phyloP scores from a whole-genome alignment of 2,888 invertebrate species.

The Drosophila prostipennis region DNA sequence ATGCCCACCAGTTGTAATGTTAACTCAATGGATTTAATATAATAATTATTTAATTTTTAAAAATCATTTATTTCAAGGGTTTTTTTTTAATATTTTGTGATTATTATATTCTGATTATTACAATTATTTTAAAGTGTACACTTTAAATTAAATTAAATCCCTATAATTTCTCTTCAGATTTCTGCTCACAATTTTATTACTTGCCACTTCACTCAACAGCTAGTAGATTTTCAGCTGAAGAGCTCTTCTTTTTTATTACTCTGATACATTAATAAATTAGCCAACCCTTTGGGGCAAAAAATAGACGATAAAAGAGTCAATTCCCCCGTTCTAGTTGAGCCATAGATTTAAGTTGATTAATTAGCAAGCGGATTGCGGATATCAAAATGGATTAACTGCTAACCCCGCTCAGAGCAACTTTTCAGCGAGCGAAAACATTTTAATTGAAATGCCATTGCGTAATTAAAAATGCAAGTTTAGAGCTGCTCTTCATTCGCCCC shows the following conservation, averaged over 20 bases:
- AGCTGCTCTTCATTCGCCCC: background rate
- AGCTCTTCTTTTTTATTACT: background rate
- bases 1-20: constrained; percentile 13
- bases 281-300: background rate
- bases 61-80: background rate
- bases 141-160: background rate
- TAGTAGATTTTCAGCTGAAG: background rate
- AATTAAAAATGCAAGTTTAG: constrained; percentile 24
- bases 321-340: constrained; percentile 10
- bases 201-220: background rate
- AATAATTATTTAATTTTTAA: background rate
- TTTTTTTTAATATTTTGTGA: background rate
- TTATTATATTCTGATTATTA: background rate
- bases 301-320: background rate
- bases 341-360: constrained; percentile 60
- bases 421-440: constrained; percentile 1
- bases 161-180: background rate
- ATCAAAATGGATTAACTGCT: constrained; percentile 47
- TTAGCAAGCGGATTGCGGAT: constrained; percentile 58
- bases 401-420: background rate
- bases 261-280: background rate
- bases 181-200: background rate
- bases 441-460: constrained; percentile 59
- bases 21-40: background rate
- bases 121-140: background rate